Percentiles rank a stretch among this genome's conserved stretches.
These are phyloP conservation scores for Passer domesticus DNA, from an alignment of 2,113 vertebrate species.

Conservation along the genomic window DNA sequence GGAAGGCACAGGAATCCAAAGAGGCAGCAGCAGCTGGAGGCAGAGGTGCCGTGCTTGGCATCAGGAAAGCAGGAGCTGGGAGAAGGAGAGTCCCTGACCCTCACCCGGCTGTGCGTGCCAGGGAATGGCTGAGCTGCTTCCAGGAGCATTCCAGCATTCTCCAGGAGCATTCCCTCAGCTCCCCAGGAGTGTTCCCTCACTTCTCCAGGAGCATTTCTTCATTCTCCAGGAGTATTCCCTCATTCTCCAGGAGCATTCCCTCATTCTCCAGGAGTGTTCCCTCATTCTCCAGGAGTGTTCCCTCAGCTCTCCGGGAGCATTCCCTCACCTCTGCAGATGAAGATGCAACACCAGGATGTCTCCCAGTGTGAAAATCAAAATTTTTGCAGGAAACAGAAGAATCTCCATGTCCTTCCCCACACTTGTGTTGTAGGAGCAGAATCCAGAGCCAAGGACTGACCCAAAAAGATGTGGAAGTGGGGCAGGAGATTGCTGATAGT, in stretches of 20 bases:
- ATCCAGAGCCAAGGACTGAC: not conserved
- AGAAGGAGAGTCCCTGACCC: not conserved
- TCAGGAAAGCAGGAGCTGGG: not conserved
- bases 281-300: not conserved
- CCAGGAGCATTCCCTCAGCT: not conserved
- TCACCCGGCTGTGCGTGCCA: accelerated
- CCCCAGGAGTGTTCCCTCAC: too few species aligned
- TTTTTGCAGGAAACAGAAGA: not conserved
- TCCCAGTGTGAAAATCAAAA: not conserved
- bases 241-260: not conserved
- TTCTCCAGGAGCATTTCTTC: not conserved
- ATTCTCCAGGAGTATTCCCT: not conserved
- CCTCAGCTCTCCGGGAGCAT: not conserved
- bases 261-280: not conserved
- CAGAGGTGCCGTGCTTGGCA: not conserved
- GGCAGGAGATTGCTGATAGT: not conserved
- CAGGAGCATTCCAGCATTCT: not conserved
- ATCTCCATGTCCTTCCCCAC: not conserved
- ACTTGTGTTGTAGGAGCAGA: not conserved
- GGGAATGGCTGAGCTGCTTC: not conserved
- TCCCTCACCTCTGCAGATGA: not conserved
- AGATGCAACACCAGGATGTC: accelerated
- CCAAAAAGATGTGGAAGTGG: not conserved
- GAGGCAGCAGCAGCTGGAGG: not conserved
- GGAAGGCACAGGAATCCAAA: not conserved